Percentiles rank a stretch among this genome's conserved stretches.
phyloP scores from a whole-genome alignment of 1,140 invertebrate species.

The Oryzaephilus surinamensis region DNA sequence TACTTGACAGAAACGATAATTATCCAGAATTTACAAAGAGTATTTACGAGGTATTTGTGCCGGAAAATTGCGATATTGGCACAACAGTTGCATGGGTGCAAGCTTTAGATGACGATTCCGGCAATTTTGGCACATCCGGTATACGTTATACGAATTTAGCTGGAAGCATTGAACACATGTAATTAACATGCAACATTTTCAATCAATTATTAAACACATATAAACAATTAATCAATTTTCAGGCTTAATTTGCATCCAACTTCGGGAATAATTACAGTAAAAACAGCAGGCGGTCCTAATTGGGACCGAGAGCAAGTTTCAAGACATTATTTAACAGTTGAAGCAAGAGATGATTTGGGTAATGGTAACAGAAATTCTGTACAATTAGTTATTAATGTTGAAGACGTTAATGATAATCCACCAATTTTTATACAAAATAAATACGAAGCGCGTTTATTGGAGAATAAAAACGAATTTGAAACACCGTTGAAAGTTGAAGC shows the following conservation, averaged over 20 bases:
- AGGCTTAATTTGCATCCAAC: slow-evolving; percentile 72
- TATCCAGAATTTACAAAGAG: slow-evolving; percentile 76
- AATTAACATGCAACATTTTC: slow-evolving; percentile 38
- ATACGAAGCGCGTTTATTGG: slow-evolving; percentile 73
- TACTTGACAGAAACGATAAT: slow-evolving; percentile 90
- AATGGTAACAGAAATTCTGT: slow-evolving; percentile 79
- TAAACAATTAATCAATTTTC: slow-evolving; percentile 20
- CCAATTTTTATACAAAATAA: slow-evolving; percentile 70
- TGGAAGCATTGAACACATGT: slow-evolving; percentile 74
- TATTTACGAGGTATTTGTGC: slow-evolving; percentile 65
- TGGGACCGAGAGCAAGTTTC: slow-evolving; percentile 83
- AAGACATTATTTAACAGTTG: slow-evolving; percentile 81
- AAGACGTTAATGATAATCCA: slow-evolving; percentile 82
- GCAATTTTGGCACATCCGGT: slow-evolving; percentile 71
- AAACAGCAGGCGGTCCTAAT: slow-evolving; percentile 53
- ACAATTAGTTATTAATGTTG: slow-evolving; percentile 73
- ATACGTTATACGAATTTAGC: slow-evolving; percentile 78
- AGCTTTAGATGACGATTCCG: slow-evolving; percentile 76
- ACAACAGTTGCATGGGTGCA: slow-evolving; percentile 74
- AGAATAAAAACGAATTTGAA: slow-evolving; percentile 72
- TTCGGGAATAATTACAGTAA: slow-evolving; percentile 74
- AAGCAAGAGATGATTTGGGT: slow-evolving; percentile 80
- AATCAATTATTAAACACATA: not conserved
- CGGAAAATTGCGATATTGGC: slow-evolving; percentile 74
- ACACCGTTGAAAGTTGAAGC: slow-evolving; percentile 68